Conservation (phyloP, 2,113 vertebrate genomes). For the Protomyctophum bolini region DNA sequence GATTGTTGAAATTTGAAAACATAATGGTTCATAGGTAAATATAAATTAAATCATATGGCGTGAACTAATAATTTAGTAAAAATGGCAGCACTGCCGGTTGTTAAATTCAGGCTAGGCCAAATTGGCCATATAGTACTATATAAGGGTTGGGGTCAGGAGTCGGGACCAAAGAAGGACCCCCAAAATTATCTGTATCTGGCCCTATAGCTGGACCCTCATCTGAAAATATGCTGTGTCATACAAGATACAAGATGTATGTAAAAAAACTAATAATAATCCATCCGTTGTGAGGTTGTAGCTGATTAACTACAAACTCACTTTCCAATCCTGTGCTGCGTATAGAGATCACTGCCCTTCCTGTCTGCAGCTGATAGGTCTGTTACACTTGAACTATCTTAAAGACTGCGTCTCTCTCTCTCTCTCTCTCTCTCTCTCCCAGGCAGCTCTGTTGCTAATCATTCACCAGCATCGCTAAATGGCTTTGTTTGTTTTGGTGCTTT, state of each 20-base stretch:
- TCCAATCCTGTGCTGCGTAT: slow-evolving; percentile 43
- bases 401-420: background rate
- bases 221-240: too few species aligned
- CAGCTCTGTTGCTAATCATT: slow-evolving; percentile 57
- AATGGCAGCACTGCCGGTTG: background rate
- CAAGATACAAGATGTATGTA: too few species aligned
- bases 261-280: too few species aligned
- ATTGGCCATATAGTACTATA: slow-evolving; percentile 4
- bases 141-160: background rate
- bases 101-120: background rate
- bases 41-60: background rate
- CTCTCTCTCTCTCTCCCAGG: background rate
- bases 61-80: too few species aligned
- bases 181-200: background rate
- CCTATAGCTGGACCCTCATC: too few species aligned
- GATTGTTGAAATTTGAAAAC: slow-evolving; percentile 6
- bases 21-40: background rate
- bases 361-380: slow-evolving; percentile 15
- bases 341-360: slow-evolving; percentile 40
- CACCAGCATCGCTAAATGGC: slow-evolving; percentile 28
- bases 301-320: slow-evolving; percentile 65
- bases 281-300: slow-evolving; percentile 37
- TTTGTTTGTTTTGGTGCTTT: slow-evolving; percentile 23
- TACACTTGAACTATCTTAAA: background rate
- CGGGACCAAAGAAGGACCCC: background rate